Evolutionary conservation across 2,113 vertebrate species (phyloP).

Genomic region (Lophius piscatorius): DNA sequence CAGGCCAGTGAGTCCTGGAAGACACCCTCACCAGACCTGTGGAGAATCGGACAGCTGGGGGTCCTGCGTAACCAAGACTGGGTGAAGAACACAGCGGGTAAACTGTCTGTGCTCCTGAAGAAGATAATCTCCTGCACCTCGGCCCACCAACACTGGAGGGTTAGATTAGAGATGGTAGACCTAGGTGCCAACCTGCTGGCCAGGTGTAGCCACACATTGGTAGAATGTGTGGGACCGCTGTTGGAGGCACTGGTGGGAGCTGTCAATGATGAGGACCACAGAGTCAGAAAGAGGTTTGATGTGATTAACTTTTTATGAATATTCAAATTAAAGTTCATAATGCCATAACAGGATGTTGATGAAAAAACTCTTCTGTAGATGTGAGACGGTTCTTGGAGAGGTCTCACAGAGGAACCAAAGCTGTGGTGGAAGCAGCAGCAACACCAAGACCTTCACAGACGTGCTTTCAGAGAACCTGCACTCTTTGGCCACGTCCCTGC

Average conservation of each 20-base stretch:
- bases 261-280: slow-evolving; percentile 84
- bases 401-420: slow-evolving; percentile 73
- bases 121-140: slow-evolving; percentile 85
- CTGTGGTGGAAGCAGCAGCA: slow-evolving; percentile 34
- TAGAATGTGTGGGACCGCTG: slow-evolving; percentile 79
- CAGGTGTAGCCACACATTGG: slow-evolving; percentile 82
- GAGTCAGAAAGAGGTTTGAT: slow-evolving; percentile 79
- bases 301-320: background rate
- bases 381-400: slow-evolving; percentile 71
- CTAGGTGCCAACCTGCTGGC: slow-evolving; percentile 81
- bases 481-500: slow-evolving; percentile 86
- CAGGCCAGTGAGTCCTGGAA: slow-evolving; percentile 42
- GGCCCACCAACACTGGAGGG: slow-evolving; percentile 91
- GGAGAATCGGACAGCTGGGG: slow-evolving; percentile 80
- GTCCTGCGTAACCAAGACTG: slow-evolving; percentile 84
- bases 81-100: slow-evolving; percentile 82
- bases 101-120: slow-evolving; percentile 82
- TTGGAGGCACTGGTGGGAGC: slow-evolving; percentile 89
- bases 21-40: slow-evolving; percentile 49
- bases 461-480: slow-evolving; percentile 91
- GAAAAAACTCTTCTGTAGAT: slow-evolving; percentile 53
- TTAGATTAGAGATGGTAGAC: slow-evolving; percentile 84
- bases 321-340: too few species aligned
- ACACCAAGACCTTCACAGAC: slow-evolving; percentile 81
- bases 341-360: too few species aligned